A percentile compares a stretch with the other conserved stretches of the same genome.
phyloP scores from a whole-genome alignment of 30 jellyfish, hydroid and myxozoan species.

The Turritopsis dohrnii region DNA sequence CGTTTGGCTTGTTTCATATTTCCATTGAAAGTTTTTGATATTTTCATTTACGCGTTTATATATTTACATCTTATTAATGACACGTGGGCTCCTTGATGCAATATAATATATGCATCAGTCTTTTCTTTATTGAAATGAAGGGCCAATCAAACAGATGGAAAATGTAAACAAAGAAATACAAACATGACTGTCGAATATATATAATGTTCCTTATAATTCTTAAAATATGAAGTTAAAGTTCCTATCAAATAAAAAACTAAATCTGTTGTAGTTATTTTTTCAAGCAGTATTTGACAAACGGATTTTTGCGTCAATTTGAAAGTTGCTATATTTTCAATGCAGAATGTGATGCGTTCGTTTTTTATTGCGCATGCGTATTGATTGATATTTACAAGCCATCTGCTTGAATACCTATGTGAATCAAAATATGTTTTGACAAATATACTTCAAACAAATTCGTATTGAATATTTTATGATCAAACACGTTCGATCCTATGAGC shows the following conservation, averaged over 20 bases:
- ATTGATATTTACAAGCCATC: background rate
- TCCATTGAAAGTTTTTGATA: background rate
- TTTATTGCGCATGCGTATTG: background rate
- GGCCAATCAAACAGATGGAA: background rate
- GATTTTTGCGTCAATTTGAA: no score
- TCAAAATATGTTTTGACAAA: constrained; percentile 4
- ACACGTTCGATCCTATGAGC: background rate
- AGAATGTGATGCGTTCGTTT: background rate
- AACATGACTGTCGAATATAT: no score
- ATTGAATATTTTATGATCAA: background rate
- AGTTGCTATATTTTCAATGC: background rate
- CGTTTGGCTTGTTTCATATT: background rate
- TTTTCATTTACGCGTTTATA: background rate
- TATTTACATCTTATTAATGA: no score
- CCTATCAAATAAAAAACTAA: no score
- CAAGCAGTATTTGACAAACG: no score
- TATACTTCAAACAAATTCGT: background rate
- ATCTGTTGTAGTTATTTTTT: no score
- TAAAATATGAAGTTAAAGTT: no score
- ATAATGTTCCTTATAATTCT: no score
- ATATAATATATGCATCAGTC: background rate
- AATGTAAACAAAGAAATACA: background rate
- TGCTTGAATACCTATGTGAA: background rate
- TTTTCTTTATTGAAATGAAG: background rate
- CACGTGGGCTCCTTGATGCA: background rate